Evolutionary conservation across 2,113 vertebrate genomes (phyloP).

Genomic region (Rhinopomastus cyanomelas): DNA sequence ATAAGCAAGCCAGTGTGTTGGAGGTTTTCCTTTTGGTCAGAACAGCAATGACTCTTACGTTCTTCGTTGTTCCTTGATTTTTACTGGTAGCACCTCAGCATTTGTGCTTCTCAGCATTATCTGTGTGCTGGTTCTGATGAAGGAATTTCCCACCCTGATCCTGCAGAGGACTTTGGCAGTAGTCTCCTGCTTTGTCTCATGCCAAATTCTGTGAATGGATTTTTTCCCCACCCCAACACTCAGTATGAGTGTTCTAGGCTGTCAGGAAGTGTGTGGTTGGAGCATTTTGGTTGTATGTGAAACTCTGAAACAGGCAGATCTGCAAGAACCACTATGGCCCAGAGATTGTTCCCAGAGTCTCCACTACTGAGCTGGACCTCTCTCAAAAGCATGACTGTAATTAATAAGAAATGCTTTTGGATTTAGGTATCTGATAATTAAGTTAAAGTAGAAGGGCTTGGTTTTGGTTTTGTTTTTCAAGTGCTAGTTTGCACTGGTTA

Average conservation of each 20-base stretch:
- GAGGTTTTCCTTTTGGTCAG: not conserved
- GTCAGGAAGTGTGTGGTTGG: not conserved
- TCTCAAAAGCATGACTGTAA: not conserved
- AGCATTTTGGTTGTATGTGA: not conserved
- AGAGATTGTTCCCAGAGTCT: not conserved
- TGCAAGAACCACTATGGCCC: not conserved
- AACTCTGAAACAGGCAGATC: not conserved
- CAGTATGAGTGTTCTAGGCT: not conserved
- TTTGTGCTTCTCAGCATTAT: not conserved
- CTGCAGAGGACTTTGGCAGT: not conserved
- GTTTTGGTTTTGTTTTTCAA: not conserved
- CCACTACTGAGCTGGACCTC: not conserved
- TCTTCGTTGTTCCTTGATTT: not conserved
- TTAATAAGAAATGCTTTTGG: not conserved
- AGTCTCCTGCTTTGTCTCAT: not conserved
- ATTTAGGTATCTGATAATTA: not conserved
- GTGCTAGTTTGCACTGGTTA: not conserved
- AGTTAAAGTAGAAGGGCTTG: fast-evolving
- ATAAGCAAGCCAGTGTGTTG: not conserved
- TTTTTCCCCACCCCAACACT: not conserved
- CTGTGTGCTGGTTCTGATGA: not conserved
- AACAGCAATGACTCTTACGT: not conserved
- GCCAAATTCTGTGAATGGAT: not conserved
- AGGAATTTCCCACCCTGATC: fast-evolving
- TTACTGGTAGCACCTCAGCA: not conserved